Evolutionary conservation across 2,888 invertebrate species (phyloP), one percentile per base, ranked within the genome.

Genomic region (Torymus texanus): DNA sequence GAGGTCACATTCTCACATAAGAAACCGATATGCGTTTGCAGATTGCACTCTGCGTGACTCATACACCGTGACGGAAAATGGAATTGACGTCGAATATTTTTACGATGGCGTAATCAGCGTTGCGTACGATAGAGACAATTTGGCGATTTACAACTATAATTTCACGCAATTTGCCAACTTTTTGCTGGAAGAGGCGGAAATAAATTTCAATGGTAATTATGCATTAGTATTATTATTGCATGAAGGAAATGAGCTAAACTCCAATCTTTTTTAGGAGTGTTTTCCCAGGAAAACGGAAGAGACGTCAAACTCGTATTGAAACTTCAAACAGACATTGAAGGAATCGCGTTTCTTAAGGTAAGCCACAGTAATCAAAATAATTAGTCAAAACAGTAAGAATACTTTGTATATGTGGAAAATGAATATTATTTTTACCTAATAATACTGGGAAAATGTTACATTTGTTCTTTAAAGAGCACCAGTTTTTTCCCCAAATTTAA

Each of bases 111-210:
- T 16, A 13, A 21, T 59, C 4, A 53, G 1, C 8, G 10, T 72
- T 5, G 1, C 8, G 8, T 78, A 66, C 50, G 67, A 78, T 2
- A 72, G 73, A 67, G 50, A 16, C 12, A 21, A 67, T 16, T 8
- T 78, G 29, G 58, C 66, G 13, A 67, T 78, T 72, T 72, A 78
- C 24, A 61, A 8, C 10, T 67, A 73, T 16, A 11, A 65, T 4
- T 59, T 16, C n/a, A 67, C 73, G 1, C 18, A 53, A 0, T 67
- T 41, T 11, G 53, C 41, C 2, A 78, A 78, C 21, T 73, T 73
- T 55, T 56, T 72, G 50, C 16, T 78, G 16, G 3, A 21, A n/a
- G 67, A 78, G 18, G 51, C 51, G 4, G 4, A 41, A 53, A 67
- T 78, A 0, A 50, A 24, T 12, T 78, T 66, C 14, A 24, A 73